phyloP scores from a whole-genome alignment of 2,888 invertebrate genomes.

The Ceramica pisi region DNA sequence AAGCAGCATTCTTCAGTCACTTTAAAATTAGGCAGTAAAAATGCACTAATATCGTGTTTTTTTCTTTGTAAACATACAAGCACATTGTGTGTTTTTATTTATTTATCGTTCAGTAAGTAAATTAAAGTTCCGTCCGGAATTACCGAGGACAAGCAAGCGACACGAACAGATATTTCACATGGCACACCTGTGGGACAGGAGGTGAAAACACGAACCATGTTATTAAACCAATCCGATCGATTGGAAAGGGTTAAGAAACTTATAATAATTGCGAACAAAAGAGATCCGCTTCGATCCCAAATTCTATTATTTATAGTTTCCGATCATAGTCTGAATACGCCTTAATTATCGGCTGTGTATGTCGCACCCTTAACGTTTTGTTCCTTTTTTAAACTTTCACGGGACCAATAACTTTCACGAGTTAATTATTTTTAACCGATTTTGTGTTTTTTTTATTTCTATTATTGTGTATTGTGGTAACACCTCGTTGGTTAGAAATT shows the following conservation, averaged over 20 bases:
- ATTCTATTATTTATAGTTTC: conserved; percentile 90
- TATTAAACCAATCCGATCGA: conserved; percentile 89
- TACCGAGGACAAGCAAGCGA: conserved; percentile 30
- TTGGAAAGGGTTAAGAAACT: conserved; percentile 87
- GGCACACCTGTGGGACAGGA: conserved; percentile 84
- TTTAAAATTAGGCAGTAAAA: background rate
- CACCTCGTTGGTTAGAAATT: conserved; percentile 24
- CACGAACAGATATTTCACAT: conserved; percentile 61
- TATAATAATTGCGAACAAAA: conserved; percentile 88
- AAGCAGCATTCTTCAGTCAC: background rate
- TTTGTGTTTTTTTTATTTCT: conserved; percentile 48
- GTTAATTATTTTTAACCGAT: conserved; percentile 72
- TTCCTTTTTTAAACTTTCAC: conserved; percentile 83
- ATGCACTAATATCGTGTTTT: background rate
- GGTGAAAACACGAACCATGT: conserved; percentile 83
- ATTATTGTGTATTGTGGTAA: conserved; percentile 54
- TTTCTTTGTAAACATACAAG: background rate
- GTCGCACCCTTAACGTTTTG: conserved; percentile 82
- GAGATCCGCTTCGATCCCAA: conserved; percentile 89
- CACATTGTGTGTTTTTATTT: too few species aligned
- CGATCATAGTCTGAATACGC: conserved; percentile 89
- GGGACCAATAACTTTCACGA: conserved; percentile 78
- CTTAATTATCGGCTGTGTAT: conserved; percentile 89
- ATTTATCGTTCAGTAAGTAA: background rate
- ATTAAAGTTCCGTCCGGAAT: conserved; percentile 21